Evolutionary conservation across 2,888 invertebrate species (phyloP).

Genomic region (Ectemnius lituratus): DNA sequence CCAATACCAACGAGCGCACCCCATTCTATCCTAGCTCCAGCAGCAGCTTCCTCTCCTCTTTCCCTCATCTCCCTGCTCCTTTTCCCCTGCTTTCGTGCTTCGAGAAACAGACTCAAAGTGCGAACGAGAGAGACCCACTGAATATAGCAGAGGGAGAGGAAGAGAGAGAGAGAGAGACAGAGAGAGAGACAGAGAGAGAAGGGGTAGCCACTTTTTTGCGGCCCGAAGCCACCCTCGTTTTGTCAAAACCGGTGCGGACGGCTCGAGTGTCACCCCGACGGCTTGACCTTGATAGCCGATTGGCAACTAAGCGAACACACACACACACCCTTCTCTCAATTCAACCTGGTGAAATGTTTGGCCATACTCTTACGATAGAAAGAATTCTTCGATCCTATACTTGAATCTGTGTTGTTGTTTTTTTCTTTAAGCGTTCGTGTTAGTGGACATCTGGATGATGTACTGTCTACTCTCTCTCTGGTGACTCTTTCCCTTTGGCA

Average conservation of each 20-base stretch:
- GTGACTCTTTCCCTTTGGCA: too few species aligned
- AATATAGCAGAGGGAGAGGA: too few species aligned
- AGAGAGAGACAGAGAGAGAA: too few species aligned
- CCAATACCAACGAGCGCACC: slow-evolving; percentile 47
- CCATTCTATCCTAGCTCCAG: slow-evolving; percentile 31
- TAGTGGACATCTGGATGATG: too few species aligned
- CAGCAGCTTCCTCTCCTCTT: slow-evolving; percentile 12
- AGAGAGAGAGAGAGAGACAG: too few species aligned
- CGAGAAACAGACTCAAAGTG: background rate
- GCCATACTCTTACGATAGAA: background rate
- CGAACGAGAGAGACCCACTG: too few species aligned
- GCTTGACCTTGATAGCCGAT: slow-evolving; percentile 5
- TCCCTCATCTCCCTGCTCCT: background rate
- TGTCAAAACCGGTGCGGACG: background rate
- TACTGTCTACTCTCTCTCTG: too few species aligned
- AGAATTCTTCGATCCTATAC: background rate
- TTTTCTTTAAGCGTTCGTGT: too few species aligned
- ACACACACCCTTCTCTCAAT: background rate
- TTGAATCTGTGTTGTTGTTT: background rate
- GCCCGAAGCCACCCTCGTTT: slow-evolving; percentile 1
- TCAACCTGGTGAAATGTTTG: background rate
- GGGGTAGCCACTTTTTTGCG: background rate
- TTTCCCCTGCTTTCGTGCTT: background rate
- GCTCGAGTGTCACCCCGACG: background rate
- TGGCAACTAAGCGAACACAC: background rate